Evolutionary conservation across 2,113 vertebrate genomes (phyloP).

Genomic region (Pandion haliaetus): DNA sequence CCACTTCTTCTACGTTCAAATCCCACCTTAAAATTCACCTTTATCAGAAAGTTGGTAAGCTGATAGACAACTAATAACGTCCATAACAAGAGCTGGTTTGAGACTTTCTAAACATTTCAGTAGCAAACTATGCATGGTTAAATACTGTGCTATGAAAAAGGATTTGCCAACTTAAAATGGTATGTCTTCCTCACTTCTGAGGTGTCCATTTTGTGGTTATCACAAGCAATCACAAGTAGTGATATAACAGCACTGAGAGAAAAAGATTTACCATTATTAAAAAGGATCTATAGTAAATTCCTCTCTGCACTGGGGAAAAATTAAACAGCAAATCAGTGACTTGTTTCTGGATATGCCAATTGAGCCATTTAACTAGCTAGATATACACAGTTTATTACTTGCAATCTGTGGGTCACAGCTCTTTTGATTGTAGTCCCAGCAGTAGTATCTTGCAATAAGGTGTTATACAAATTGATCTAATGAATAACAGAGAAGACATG

Average conservation of each 20-base stretch:
- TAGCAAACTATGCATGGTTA: neutral
- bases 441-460: neutral
- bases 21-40: neutral
- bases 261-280: neutral
- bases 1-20: neutral
- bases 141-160: neutral
- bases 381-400: neutral
- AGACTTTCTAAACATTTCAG: neutral
- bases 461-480: neutral
- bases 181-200: neutral
- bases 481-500: neutral
- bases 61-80: neutral
- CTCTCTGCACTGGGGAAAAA: neutral
- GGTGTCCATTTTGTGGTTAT: neutral
- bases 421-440: neutral
- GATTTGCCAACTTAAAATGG: neutral
- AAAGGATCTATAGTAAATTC: neutral
- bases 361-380: neutral
- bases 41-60: neutral
- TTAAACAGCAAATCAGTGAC: neutral
- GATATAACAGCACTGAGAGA: neutral
- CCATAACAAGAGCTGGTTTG: neutral
- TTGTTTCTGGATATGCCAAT: neutral
- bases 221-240: neutral
- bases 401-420: neutral